Base-by-base conservation (phyloP, 2,113 vertebrate species). In the Tamias sibiricus region DNA sequence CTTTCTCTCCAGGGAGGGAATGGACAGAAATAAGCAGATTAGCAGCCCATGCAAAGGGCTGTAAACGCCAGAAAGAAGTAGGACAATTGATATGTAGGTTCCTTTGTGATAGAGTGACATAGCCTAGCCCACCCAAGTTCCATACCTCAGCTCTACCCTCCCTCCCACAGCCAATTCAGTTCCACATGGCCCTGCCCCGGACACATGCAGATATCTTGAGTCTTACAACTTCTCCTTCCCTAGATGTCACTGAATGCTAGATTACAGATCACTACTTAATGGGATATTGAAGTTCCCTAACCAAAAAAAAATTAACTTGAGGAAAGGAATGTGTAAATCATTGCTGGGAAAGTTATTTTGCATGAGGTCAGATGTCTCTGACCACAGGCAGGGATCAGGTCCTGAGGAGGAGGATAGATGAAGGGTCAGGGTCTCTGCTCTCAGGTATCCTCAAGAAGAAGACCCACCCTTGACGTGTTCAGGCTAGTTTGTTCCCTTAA, bases 211-310 rank as follows among this genome's bases (percentile, higher is more conserved):
- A 57, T 90, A 54, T 26, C 64, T 71, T 26, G 24, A 90, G 75
- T 79, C 42, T 69, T 64, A 57, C 4, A 74, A 64, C 14, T 14
- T 79, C 37, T 57, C 92, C 68, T 90, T 79, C 81, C 54, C 40
- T 24, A 87, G 64, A 59, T 69, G 35, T 72, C 24, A 8, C 28
- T 37, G 8, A 71, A 40, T 11, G 3, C 57, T 87, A 8, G 57
- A 75, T 92, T 79, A 49, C 14, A 92, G 47, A 94, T 82, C 64
- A 80, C 32, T 92, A 8, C 14, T 66, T 82, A 90, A 69, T 64
- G 22, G 1, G 4, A 64, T 52, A n/a, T 69, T 81, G 87, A 86
- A 87, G 11, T 2, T 24, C 19, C 62, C 57, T 7, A 49, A 42
- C 2, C 0, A 3, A 17, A 14, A 82, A 95, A 44, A 28, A 35